These are phyloP conservation scores for Ichneumoninae sp. DNA, from an alignment of 2,888 invertebrate genomes.

Conservation along the genomic window DNA sequence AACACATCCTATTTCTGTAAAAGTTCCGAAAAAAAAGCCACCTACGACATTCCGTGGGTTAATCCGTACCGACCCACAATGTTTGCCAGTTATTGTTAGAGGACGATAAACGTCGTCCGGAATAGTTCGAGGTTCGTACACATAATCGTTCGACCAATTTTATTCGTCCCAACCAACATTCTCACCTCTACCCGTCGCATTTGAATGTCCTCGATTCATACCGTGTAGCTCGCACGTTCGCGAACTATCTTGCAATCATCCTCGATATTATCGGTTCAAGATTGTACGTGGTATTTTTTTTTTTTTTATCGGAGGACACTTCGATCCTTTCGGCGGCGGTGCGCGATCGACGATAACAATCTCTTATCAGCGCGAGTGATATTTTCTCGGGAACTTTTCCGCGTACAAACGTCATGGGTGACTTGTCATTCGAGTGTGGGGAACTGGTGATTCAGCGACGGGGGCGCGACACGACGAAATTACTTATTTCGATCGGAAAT, in stretches of 20 bases:
- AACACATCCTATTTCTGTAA: constrained; percentile 58
- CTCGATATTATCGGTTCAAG: neutral
- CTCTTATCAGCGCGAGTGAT: constrained; percentile 2
- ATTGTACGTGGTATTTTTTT: too few species aligned
- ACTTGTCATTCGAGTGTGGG: constrained; percentile 51
- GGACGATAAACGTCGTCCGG: constrained; percentile 56
- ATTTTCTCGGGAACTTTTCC: constrained; percentile 1
- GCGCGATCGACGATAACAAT: neutral
- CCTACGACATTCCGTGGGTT: constrained; percentile 44
- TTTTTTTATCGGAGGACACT: neutral
- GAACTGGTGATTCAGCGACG: constrained; percentile 30
- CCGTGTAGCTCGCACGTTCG: neutral
- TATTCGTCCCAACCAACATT: too few species aligned
- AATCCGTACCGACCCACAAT: constrained; percentile 32
- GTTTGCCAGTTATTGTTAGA: constrained; percentile 44
- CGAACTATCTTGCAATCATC: neutral
- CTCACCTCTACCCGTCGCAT: neutral
- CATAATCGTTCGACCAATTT: neutral
- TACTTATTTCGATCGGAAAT: neutral
- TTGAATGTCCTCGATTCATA: neutral
- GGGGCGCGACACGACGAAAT: neutral
- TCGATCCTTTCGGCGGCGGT: neutral
- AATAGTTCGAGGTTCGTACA: constrained; percentile 54
- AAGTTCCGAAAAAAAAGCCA: constrained; percentile 57
- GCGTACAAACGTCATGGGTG: constrained; percentile 34